Base-by-base conservation (phyloP, 2,888 invertebrate species). In the Noctua janthina region DNA sequence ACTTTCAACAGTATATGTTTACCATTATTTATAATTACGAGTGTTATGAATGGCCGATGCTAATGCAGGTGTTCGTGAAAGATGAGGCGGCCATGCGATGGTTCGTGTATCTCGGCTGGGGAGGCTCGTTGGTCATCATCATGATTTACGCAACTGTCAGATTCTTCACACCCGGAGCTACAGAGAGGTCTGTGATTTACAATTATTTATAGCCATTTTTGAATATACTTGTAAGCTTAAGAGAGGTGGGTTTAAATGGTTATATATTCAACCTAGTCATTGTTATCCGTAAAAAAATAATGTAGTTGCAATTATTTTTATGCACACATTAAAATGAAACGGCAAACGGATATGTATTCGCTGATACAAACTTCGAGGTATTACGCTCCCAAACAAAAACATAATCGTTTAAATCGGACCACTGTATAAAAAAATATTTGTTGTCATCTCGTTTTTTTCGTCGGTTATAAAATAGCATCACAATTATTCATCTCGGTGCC, bases 41-140 rank as follows among this genome's bases (percentile, higher is more conserved):
- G 56, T 74, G 82, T 85, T 85, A 84, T 85, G 66, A 79, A 80
- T 74, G 62, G 29, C 43, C 76, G 67, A 78, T 79, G 67, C 64
- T 82, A 87, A 85, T 79, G 59, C 92, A 97, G 97, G 97, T 98
- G 29, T 98, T 98, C 92, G 98, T 98, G 62, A 97, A 97, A 89
- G 98, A 98, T 88, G 97, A 98, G 76, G 97, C 98, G 74, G 97
- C 98, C 5, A 97, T 98, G 97, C 97, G 97, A 75, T 98, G 98
- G 97, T 98, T 98, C 93, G 96, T 96, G 89, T 93, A 94, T 64
- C 95, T 98, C 66, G 98, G 98, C 70, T 98, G 98, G 98, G 96
- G 97, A 0, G 91, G 97, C 0, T 97, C 98, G 0, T 85, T 97
- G 15, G 64, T 97, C 39, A 95, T 98, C 79, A 94, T 97, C 6